Evolutionary conservation across 2,113 vertebrate genomes (phyloP).

Genomic region (Ciconia stormi): DNA sequence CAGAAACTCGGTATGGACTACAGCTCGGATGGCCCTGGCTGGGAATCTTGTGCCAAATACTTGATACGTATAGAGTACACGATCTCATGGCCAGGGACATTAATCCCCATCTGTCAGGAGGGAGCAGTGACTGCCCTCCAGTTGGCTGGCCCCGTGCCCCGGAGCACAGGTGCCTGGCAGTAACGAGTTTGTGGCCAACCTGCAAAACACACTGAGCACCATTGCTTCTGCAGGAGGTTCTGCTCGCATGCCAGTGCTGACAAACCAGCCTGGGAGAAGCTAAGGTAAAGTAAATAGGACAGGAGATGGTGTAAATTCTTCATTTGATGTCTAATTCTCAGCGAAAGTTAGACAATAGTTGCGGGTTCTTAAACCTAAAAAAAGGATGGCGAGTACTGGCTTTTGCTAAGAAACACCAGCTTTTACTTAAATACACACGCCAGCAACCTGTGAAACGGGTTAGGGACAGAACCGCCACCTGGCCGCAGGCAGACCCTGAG

Average conservation of each 20-base stretch:
- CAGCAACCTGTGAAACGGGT: background rate
- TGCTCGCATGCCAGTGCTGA: background rate
- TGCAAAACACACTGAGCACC: background rate
- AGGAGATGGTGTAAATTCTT: background rate
- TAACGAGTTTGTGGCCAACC: slow-evolving; percentile 30
- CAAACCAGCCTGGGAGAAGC: background rate
- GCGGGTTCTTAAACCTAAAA: background rate
- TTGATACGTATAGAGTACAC: background rate
- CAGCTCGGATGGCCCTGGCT: background rate
- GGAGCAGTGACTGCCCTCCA: slow-evolving; percentile 26
- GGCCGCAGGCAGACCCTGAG: background rate
- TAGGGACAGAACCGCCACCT: background rate
- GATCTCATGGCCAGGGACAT: background rate
- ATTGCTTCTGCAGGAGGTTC: slow-evolving; percentile 10
- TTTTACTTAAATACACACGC: background rate
- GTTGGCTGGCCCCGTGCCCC: slow-evolving; percentile 38
- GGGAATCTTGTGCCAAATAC: background rate
- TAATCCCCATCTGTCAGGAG: slow-evolving; percentile 59
- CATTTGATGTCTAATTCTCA: background rate
- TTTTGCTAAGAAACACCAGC: background rate
- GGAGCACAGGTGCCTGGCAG: slow-evolving; percentile 54
- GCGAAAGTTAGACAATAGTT: background rate
- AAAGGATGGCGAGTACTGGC: background rate
- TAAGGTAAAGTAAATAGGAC: background rate
- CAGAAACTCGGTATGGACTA: background rate